Conservation (phyloP, 2,113 vertebrate species). For the Salvator merianae region DNA sequence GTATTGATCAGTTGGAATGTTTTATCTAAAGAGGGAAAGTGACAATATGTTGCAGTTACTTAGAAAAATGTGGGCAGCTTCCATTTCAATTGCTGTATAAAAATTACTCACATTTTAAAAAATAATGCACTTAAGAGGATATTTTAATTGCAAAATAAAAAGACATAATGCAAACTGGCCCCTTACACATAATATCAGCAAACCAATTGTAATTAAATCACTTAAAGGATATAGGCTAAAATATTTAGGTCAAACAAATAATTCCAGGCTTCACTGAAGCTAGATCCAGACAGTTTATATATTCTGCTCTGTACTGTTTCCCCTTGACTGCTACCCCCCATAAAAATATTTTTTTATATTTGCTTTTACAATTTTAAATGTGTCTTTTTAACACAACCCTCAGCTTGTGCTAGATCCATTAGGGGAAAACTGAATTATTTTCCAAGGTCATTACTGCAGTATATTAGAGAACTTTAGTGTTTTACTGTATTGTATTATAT, state of each 20-base stretch:
- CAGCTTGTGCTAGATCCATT: not conserved
- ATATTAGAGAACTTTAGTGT: not conserved
- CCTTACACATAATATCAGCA: not conserved
- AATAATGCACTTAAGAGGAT: rapidly evolving
- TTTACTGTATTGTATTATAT: not conserved
- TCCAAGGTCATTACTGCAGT: not conserved
- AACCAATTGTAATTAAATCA: constrained; percentile 1
- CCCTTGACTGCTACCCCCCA: no score
- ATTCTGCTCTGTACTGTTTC: not conserved
- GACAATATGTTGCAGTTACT: not conserved
- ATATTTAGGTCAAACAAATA: not conserved
- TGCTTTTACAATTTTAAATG: not conserved
- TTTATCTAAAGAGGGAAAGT: constrained; percentile 21
- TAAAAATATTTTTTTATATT: not conserved
- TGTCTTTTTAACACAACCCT: not conserved
- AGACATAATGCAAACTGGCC: not conserved
- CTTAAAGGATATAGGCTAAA: constrained; percentile 20
- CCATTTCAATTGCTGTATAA: constrained; percentile 3
- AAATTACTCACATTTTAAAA: constrained; percentile 30
- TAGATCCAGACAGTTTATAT: not conserved
- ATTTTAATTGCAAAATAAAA: constrained; percentile 28
- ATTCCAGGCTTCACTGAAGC: not conserved
- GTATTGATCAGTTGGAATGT: constrained; percentile 1
- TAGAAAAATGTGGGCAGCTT: not conserved
- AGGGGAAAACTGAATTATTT: not conserved